Percentiles rank a stretch among this genome's conserved stretches.
phyloP scores from a whole-genome alignment of 2,888 invertebrate genomes.

The Dinocampus coccinellae region DNA sequence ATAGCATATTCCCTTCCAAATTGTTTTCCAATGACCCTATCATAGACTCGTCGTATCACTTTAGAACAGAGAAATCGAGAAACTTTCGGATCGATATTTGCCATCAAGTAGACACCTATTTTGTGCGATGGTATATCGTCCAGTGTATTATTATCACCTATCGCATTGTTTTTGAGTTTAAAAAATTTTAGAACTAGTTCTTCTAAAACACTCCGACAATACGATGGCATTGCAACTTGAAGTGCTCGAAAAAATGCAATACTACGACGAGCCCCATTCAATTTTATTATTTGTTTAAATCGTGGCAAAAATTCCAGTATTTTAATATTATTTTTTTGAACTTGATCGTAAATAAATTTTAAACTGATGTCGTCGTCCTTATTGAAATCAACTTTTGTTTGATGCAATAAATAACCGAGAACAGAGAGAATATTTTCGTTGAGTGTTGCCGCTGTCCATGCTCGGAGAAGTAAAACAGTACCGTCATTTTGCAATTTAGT shows the following conservation, averaged over 20 bases:
- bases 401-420: conserved; percentile 51
- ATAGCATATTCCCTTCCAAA: conserved; percentile 43
- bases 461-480: conserved; percentile 46
- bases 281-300: conserved; percentile 37
- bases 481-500: conserved; percentile 40
- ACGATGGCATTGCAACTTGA: conserved; percentile 29
- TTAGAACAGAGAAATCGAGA: conserved; percentile 34
- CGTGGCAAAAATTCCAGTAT: conserved; percentile 47
- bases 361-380: conserved; percentile 46
- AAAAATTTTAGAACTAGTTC: conserved; percentile 33
- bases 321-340: conserved; percentile 48
- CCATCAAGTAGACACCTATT: conserved; percentile 38
- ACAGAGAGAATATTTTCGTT: conserved; percentile 52
- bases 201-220: conserved; percentile 37
- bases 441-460: conserved; percentile 48
- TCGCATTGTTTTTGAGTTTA: conserved; percentile 25
- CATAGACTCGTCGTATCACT: not conserved
- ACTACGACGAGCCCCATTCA: conserved; percentile 35
- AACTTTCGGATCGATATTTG: conserved; percentile 40
- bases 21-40: conserved; percentile 5
- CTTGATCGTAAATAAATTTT: conserved; percentile 46
- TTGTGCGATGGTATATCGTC: conserved; percentile 3
- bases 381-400: conserved; percentile 43
- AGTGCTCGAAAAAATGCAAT: conserved; percentile 39
- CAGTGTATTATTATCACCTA: conserved; percentile 20